These are phyloP conservation scores for Bugulina stolonifera DNA, from an alignment of 2,888 invertebrate species.

Conservation along the genomic window DNA sequence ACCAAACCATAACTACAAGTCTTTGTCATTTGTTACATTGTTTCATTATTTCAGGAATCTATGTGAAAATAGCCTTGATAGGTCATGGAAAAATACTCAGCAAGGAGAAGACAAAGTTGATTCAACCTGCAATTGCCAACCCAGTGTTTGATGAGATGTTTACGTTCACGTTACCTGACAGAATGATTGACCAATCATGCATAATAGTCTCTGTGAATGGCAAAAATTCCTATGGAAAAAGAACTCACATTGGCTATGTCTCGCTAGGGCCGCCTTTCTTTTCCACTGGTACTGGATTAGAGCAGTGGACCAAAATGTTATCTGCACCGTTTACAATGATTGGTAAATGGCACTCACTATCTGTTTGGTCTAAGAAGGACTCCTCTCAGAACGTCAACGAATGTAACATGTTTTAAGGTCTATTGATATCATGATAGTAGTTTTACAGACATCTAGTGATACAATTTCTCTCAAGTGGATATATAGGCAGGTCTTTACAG, in stretches of 20 bases:
- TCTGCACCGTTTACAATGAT: slow-evolving; percentile 16
- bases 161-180: background rate
- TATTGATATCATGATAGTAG: background rate
- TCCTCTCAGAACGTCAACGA: slow-evolving; percentile 6
- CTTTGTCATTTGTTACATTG: too few relatives aligned
- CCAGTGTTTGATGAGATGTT: slow-evolving; percentile 25
- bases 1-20: too few relatives aligned
- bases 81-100: background rate
- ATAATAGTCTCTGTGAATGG: slow-evolving; percentile 20
- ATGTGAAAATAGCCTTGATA: slow-evolving; percentile 20
- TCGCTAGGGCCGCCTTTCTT: slow-evolving; percentile 16
- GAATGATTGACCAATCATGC: slow-evolving; percentile 20
- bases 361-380: slow-evolving; percentile 7
- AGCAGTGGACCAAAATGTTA: slow-evolving; percentile 22
- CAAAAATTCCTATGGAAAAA: slow-evolving; percentile 17
- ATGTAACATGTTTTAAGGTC: slow-evolving; percentile 18
- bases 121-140: slow-evolving; percentile 1
- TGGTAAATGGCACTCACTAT: slow-evolving; percentile 11
- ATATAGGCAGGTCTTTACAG: too few relatives aligned
- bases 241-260: slow-evolving; percentile 14
- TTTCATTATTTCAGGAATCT: background rate
- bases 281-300: slow-evolving; percentile 4
- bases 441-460: background rate
- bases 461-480: too few relatives aligned
- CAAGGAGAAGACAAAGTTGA: slow-evolving; percentile 6